Base-by-base conservation (phyloP, 2,888 invertebrate species). In the Orthosia gothica region DNA sequence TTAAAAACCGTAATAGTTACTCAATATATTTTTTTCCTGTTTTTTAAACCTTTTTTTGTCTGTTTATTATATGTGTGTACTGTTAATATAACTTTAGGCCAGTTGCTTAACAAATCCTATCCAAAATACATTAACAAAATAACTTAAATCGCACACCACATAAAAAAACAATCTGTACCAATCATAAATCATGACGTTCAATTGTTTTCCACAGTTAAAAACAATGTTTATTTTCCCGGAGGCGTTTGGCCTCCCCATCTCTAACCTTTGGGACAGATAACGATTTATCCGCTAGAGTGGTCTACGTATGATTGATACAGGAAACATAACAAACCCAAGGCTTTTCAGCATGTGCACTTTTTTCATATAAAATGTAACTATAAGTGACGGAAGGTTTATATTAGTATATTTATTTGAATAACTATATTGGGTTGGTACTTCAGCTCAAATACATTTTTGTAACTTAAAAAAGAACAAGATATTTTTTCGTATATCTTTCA, bases 201-300 rank as follows among this genome's bases (percentile, higher is more conserved):
- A 45, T 54, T 66, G 81, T 81, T 76, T 76, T 54, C 16, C 61
- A 18, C 55, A 12, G 52, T 64, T 59, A 64, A n/a, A 20, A 68
- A 59, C 57, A 57, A 81, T 64, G 32, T 64, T 64, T 78, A 66
- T 72, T 32, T 71, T 68, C 68, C 40, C 54, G 20, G 20, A 59
- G 54, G 72, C 69, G 72, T 50, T 61, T 58, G 76, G 62, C n/a
- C 50, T 54, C 26, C 50, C 68, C 65, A 70, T 67, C 72, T 69
- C 58, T 79, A 58, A 84, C 87, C 83, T 86, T 87, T 76, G 57
- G 64, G 81, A 89, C 82, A 77, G 89, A 87, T 88, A 89, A 89
- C 76, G 84, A 74, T 82, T 74, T 76, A 88, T 86, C 88, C 89
- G 69, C 71, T 70, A 70, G 73, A 81, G 63, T 76, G 83, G 54